A percentile compares a stretch with the other conserved stretches of the same genome.
phyloP scores from a whole-genome alignment of 2,113 vertebrate genomes.

The Atractosteus spatula region DNA sequence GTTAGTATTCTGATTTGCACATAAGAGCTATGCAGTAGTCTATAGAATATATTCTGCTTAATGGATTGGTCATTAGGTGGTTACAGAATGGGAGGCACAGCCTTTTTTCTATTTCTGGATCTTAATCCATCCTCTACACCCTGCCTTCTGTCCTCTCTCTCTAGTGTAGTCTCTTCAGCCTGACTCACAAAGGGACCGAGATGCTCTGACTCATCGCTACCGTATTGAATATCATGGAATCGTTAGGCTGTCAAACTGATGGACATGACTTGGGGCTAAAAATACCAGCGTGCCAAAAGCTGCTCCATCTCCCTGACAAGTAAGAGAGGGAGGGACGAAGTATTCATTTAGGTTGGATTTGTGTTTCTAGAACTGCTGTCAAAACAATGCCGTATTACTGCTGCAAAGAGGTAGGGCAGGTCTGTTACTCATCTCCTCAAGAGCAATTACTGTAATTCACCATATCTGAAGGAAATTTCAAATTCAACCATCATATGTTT shows the following conservation, averaged over 20 bases:
- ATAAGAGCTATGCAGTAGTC: too few relatives aligned
- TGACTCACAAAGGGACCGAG: conserved; percentile 16
- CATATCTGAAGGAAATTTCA: too few relatives aligned
- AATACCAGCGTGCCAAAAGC: conserved; percentile 6
- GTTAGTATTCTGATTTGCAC: too few relatives aligned
- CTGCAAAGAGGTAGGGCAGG: too few relatives aligned
- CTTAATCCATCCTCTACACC: background rate
- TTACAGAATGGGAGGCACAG: background rate
- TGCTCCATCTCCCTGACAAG: background rate
- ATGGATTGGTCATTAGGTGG: too few relatives aligned
- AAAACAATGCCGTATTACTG: too few relatives aligned
- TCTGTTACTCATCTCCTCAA: too few relatives aligned
- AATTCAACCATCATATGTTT: too few relatives aligned
- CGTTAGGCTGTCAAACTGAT: conserved; percentile 12
- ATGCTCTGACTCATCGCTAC: conserved; percentile 18
- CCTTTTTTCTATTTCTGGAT: background rate
- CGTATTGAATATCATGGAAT: conserved; percentile 10
- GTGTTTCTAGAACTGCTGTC: too few relatives aligned
- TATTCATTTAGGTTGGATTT: too few relatives aligned
- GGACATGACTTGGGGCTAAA: conserved; percentile 5
- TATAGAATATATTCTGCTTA: too few relatives aligned
- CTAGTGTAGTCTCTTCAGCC: background rate
- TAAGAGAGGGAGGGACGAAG: background rate
- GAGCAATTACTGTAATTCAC: too few relatives aligned
- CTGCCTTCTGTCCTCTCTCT: background rate